A percentile compares a stretch with the other conserved stretches of the same genome.
These are phyloP conservation scores for Cyrtorhinus lividipennis DNA, from an alignment of 1,140 invertebrate genomes.

Conservation along the genomic window DNA sequence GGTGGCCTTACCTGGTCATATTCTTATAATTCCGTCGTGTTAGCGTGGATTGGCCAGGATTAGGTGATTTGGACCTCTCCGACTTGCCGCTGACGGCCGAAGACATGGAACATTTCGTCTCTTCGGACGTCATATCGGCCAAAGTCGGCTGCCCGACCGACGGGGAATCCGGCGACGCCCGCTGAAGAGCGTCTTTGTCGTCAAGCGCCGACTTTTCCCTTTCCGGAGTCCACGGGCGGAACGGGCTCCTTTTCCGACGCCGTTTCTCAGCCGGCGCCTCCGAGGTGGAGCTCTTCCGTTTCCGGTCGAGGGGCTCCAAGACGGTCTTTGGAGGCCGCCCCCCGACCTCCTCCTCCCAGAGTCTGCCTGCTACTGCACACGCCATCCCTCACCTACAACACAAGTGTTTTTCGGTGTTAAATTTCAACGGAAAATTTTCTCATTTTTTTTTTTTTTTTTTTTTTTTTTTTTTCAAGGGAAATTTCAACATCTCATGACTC, in stretches of 20 bases:
- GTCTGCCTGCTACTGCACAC: conserved; percentile 22
- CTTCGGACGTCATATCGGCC: no score
- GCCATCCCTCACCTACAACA: conserved; percentile 26
- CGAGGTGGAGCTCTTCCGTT: conserved; percentile 9
- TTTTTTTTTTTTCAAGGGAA: no score
- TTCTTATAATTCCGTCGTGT: conserved; percentile 90
- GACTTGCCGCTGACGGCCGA: no score
- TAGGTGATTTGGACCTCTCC: no score
- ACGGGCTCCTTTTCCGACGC: conserved; percentile 9
- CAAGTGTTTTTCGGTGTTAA: no score
- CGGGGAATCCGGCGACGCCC: background rate
- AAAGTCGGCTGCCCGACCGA: conserved; percentile 33
- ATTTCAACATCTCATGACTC: no score
- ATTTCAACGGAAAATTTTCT: no score
- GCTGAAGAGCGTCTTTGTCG: background rate
- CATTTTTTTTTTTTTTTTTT: no score
- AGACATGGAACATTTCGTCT: no score
- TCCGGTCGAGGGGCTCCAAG: conserved; percentile 1
- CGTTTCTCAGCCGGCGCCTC: background rate
- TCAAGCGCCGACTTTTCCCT: background rate
- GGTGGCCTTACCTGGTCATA: conserved; percentile 82
- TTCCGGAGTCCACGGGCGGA: conserved; percentile 17
- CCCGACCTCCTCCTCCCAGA: conserved; percentile 23
- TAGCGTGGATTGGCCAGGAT: no score
- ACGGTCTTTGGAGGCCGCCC: conserved; percentile 24